A percentile compares a stretch with the other conserved stretches of the same genome.
Evolutionary conservation across 2,113 vertebrate species (phyloP).

Genomic region (Marcusenius ussheri): DNA sequence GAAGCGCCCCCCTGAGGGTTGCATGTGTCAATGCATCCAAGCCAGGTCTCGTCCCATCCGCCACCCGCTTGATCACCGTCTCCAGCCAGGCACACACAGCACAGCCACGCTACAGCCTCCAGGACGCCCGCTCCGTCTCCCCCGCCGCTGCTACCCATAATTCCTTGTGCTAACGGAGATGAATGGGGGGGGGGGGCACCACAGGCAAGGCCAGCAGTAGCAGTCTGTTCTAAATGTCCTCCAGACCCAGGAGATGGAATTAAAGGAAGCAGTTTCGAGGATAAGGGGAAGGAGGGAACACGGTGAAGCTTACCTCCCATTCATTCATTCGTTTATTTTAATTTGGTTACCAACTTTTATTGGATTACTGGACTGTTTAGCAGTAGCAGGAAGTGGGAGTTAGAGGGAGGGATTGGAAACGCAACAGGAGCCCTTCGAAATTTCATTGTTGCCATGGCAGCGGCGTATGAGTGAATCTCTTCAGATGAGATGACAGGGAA

Average conservation of each 20-base stretch:
- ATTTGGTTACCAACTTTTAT: slow-evolving; percentile 20
- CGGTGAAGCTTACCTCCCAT: slow-evolving; percentile 25
- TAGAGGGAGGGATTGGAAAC: slow-evolving; percentile 13
- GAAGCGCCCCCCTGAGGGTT: not conserved
- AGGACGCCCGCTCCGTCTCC: not conserved
- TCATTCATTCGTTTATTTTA: slow-evolving; percentile 8
- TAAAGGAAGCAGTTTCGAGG: slow-evolving; percentile 38
- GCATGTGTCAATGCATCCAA: not conserved
- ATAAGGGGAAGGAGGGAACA: slow-evolving; percentile 31
- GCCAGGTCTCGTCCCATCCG: not conserved
- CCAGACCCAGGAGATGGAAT: slow-evolving; percentile 55
- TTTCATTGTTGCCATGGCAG: not conserved
- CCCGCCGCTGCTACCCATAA: not conserved
- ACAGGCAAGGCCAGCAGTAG: slow-evolving; percentile 49
- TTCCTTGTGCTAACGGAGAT: not conserved
- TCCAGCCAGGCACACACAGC: not conserved
- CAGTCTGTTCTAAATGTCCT: slow-evolving; percentile 51
- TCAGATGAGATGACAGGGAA: not conserved
- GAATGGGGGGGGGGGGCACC: slow-evolving; percentile 28
- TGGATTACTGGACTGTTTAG: slow-evolving; percentile 31
- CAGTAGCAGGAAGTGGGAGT: slow-evolving; percentile 6
- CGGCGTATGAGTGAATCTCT: not conserved
- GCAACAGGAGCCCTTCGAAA: not conserved
- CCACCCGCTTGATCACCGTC: not conserved
- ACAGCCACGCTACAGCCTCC: not conserved